Percentiles rank a stretch among this genome's conserved stretches.
Evolutionary conservation across 1,140 invertebrate genomes (phyloP).

Genomic region (Caerostris extrusa): DNA sequence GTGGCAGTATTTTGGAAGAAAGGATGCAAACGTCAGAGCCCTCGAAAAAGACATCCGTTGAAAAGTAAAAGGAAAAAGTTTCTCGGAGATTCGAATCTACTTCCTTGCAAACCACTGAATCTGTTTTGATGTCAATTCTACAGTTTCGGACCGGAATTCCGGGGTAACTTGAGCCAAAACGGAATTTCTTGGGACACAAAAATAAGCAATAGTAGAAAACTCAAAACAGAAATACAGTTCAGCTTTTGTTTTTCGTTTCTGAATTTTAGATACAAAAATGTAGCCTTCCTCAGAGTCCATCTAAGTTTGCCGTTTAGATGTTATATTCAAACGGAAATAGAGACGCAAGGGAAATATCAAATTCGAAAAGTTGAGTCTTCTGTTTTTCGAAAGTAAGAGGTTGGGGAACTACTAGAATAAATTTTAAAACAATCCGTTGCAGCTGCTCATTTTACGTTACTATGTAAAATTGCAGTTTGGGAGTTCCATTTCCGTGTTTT

Average conservation of each 20-base stretch:
- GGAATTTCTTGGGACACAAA: slow-evolving; percentile 76
- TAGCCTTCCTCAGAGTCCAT: slow-evolving; percentile 58
- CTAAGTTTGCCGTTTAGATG: slow-evolving; percentile 76
- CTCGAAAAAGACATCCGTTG: slow-evolving; percentile 8
- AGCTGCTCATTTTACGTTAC: slow-evolving; percentile 77
- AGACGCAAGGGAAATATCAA: slow-evolving; percentile 76
- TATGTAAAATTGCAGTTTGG: slow-evolving; percentile 72
- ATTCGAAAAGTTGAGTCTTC: slow-evolving; percentile 77
- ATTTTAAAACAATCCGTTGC: slow-evolving; percentile 77
- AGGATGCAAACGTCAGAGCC: slow-evolving; percentile 16
- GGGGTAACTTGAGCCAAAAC: slow-evolving; percentile 76
- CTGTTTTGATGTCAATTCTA: slow-evolving; percentile 72
- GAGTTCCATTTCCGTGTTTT: slow-evolving; percentile 62
- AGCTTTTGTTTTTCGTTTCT: slow-evolving; percentile 55
- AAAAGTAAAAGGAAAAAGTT: neutral
- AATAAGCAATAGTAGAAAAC: slow-evolving; percentile 66
- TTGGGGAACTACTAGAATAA: slow-evolving; percentile 73
- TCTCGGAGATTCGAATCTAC: slow-evolving; percentile 28
- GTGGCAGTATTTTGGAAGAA: neutral
- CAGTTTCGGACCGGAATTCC: slow-evolving; percentile 73
- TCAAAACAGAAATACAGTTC: slow-evolving; percentile 70
- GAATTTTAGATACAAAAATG: slow-evolving; percentile 62
- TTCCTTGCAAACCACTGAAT: slow-evolving; percentile 42
- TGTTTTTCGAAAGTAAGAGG: slow-evolving; percentile 77
- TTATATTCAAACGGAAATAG: slow-evolving; percentile 77